phyloP scores from a whole-genome alignment of 2,113 vertebrate species.

The Cricetomys ansorgei region DNA sequence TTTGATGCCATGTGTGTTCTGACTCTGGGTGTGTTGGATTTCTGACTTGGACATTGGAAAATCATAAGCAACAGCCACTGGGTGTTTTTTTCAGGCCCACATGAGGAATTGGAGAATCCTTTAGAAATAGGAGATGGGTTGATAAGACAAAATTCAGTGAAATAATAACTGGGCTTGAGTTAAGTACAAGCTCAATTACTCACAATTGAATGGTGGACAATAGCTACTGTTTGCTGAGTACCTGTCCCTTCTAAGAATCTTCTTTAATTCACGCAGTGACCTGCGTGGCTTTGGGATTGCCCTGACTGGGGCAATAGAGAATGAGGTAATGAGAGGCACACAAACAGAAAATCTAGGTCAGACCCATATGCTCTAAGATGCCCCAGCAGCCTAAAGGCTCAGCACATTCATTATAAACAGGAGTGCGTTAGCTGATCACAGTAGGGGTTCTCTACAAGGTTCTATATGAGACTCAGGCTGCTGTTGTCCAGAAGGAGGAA shows the following conservation, averaged over 20 bases:
- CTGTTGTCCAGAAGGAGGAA: not conserved
- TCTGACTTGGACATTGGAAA: not conserved
- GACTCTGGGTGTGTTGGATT: not conserved
- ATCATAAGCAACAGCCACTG: not conserved
- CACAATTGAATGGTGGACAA: not conserved
- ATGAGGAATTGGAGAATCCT: not conserved
- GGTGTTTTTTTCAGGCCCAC: not conserved
- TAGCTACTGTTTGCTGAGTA: not conserved
- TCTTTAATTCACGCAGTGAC: not conserved
- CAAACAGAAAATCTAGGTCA: not conserved
- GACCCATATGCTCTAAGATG: not conserved
- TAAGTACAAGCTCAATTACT: not conserved
- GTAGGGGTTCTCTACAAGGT: not conserved
- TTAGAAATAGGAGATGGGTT: conserved; percentile 6
- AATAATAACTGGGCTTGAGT: not conserved
- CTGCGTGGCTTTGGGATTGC: not conserved
- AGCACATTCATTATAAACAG: too few species aligned
- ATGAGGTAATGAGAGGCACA: not conserved
- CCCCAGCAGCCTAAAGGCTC: not conserved
- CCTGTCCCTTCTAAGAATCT: not conserved
- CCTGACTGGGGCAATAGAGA: not conserved
- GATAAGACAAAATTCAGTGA: not conserved
- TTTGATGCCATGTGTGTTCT: not conserved
- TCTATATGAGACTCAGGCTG: not conserved
- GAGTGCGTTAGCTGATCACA: not conserved